Conservation (phyloP, 1,140 invertebrate genomes). For the Laupala kohalensis region DNA sequence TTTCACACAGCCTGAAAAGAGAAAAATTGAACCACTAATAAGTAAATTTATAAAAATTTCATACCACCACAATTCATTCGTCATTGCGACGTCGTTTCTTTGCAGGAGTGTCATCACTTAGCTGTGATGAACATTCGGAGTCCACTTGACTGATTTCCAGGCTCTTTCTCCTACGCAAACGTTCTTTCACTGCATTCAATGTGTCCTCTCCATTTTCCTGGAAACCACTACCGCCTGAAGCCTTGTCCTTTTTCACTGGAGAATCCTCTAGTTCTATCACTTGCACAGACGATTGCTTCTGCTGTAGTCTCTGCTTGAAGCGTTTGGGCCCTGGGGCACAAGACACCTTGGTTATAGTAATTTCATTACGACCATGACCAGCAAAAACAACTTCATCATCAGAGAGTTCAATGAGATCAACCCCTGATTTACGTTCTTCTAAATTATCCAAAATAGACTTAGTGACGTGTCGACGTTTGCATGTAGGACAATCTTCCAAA, state of each 20-base stretch:
- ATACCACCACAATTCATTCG: not conserved
- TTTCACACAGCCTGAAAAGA: not conserved
- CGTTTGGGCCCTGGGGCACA: slow-evolving; percentile 14
- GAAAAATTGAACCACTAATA: not conserved
- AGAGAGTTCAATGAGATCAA: slow-evolving; percentile 16
- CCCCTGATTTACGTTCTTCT: slow-evolving; percentile 9
- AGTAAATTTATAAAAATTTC: not conserved
- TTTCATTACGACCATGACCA: slow-evolving; percentile 16
- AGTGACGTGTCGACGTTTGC: slow-evolving; percentile 8
- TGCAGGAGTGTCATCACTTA: slow-evolving; percentile 9
- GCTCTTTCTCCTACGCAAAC: slow-evolving; percentile 14
- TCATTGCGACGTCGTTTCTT: slow-evolving; percentile 11
- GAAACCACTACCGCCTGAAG: not conserved
- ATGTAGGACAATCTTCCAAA: slow-evolving; percentile 11
- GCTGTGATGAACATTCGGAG: slow-evolving; percentile 11
- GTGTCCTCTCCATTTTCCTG: slow-evolving; percentile 13
- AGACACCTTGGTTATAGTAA: slow-evolving; percentile 17
- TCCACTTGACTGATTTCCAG: slow-evolving; percentile 17
- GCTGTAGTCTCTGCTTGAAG: slow-evolving; percentile 14
- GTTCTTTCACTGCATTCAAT: slow-evolving; percentile 15
- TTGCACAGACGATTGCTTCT: slow-evolving; percentile 10
- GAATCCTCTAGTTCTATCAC: slow-evolving; percentile 18
- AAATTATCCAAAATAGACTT: slow-evolving; percentile 3
- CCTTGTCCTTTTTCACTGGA: slow-evolving; percentile 12
- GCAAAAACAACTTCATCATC: slow-evolving; percentile 17